Evolutionary conservation across 2,113 vertebrate genomes (phyloP).

Genomic region (Sminthopsis crassicaudata): DNA sequence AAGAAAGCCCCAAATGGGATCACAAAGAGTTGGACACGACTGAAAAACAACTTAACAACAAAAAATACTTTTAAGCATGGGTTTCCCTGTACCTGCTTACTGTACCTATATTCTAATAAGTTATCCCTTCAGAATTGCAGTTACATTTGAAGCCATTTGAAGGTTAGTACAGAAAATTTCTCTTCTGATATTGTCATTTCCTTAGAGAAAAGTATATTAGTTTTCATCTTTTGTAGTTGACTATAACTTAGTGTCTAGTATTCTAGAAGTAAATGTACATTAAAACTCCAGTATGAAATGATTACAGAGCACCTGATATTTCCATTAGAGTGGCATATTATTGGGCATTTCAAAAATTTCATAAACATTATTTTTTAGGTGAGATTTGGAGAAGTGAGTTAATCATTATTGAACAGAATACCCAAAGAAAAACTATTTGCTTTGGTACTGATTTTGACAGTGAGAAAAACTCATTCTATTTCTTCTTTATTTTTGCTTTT

Average conservation of each 20-base stretch:
- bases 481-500: conserved; percentile 51
- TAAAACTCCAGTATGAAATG: conserved; percentile 43
- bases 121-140: conserved; percentile 12
- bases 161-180: not conserved
- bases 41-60: not conserved
- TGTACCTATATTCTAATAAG: conserved; percentile 8
- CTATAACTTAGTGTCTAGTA: not conserved
- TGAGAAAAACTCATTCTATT: not conserved
- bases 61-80: conserved; percentile 7
- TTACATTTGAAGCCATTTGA: conserved; percentile 20
- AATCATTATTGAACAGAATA: conserved; percentile 36
- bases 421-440: conserved; percentile 2
- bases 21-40: not conserved
- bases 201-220: conserved; percentile 24
- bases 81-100: not conserved
- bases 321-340: conserved; percentile 28
- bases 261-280: conserved; percentile 29
- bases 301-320: conserved; percentile 21
- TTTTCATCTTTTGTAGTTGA: conserved; percentile 48
- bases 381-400: conserved; percentile 19
- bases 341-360: conserved; percentile 4
- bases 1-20: not conserved
- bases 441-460: conserved; percentile 30
- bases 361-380: conserved; percentile 29
- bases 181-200: not conserved